Conservation (phyloP, 2,888 invertebrate genomes). For the Blera fallax region DNA sequence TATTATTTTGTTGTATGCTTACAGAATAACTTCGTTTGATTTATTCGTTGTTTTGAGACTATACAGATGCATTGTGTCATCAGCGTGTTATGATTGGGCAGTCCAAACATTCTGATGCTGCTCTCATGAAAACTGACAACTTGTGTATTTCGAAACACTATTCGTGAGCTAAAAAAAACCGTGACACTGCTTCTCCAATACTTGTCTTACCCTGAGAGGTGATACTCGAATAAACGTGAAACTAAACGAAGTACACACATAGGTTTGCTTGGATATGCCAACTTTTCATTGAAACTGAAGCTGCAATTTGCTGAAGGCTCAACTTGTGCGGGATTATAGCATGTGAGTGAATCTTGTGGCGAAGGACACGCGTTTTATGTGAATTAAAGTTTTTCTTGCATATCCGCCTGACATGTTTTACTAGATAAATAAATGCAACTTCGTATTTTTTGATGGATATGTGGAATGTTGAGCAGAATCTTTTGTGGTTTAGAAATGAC, state of each 20-base stretch:
- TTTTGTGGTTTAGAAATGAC: not conserved
- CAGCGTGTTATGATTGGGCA: constrained; percentile 10
- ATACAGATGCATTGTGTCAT: constrained; percentile 24
- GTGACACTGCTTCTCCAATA: not conserved
- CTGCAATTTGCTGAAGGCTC: constrained; percentile 27
- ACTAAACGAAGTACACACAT: constrained; percentile 36
- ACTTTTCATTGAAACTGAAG: constrained; percentile 28
- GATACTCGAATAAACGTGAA: constrained; percentile 34
- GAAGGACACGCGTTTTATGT: constrained; percentile 29
- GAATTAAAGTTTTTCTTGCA: not conserved
- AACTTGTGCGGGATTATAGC: not conserved
- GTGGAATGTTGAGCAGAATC: not conserved
- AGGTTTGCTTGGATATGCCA: constrained; percentile 10
- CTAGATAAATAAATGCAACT: not conserved
- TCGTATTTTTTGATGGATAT: not conserved
- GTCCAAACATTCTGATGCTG: constrained; percentile 10
- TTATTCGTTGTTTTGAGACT: not conserved
- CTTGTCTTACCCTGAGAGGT: not conserved
- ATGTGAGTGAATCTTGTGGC: constrained; percentile 7
- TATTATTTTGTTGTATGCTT: not conserved
- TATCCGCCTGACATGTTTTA: not conserved
- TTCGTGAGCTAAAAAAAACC: constrained; percentile 4
- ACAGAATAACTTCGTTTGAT: constrained; percentile 1
- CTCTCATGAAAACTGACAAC: constrained; percentile 9
- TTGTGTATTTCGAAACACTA: constrained; percentile 10